Evolutionary conservation across 2,113 vertebrate genomes (phyloP).

Genomic region (Toxotes chatareus): DNA sequence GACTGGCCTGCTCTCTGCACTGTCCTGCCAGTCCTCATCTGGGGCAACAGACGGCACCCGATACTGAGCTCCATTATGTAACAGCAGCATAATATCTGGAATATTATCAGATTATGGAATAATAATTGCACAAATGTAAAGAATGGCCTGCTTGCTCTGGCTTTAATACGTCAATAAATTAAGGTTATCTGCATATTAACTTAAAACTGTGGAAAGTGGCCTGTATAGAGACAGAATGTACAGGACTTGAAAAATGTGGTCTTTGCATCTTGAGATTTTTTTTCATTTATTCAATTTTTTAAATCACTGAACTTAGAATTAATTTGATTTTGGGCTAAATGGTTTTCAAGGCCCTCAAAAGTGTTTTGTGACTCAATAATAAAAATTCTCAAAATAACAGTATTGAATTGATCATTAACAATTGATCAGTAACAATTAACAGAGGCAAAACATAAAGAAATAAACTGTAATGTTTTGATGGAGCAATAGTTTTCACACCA

Average conservation of each 20-base stretch:
- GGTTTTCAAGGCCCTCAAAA: no score
- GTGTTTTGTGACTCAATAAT: no score
- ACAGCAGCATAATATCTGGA: conserved; percentile 55
- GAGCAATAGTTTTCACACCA: no score
- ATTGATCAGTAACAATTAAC: no score
- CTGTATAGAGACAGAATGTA: neutral
- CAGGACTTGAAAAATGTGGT: neutral
- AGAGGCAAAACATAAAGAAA: no score
- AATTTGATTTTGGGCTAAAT: no score
- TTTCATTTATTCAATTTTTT: neutral
- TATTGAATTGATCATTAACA: no score
- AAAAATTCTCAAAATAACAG: no score
- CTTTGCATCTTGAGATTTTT: no score
- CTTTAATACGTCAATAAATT: conserved; percentile 34
- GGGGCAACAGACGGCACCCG: conserved; percentile 53
- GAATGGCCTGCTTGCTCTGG: conserved; percentile 18
- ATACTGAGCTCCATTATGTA: conserved; percentile 68
- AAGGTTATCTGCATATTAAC: conserved; percentile 3
- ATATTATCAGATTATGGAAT: conserved; percentile 71
- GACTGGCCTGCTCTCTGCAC: neutral
- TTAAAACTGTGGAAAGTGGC: neutral
- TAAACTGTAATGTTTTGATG: no score
- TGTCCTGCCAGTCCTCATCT: conserved; percentile 9
- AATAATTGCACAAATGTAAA: conserved; percentile 64
- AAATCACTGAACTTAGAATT: neutral